These are phyloP conservation scores for Halcyon smyrnensis DNA, from an alignment of 2,797 vertebrate species.

Conservation along the genomic window DNA sequence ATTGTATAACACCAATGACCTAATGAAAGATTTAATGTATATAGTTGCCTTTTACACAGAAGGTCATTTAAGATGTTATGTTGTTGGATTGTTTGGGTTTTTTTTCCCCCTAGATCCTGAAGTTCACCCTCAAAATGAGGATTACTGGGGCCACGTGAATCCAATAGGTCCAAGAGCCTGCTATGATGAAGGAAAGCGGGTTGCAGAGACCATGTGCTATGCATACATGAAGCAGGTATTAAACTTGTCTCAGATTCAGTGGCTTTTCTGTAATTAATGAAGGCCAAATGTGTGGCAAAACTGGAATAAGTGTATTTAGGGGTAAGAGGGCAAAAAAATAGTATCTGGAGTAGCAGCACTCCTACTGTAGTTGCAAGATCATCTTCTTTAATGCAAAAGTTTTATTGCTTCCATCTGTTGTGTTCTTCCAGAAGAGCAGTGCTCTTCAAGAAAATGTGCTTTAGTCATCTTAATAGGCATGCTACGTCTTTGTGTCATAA, in stretches of 20 bases:
- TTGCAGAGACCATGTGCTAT: constrained; percentile 99
- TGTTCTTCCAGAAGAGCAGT: neutral
- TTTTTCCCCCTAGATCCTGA: constrained; percentile 86
- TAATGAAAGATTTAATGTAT: neutral
- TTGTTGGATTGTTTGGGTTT: neutral
- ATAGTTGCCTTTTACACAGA: neutral
- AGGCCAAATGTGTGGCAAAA: neutral
- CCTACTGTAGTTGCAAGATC: neutral
- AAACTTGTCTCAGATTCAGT: neutral
- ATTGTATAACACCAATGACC: neutral
- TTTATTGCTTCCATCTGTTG: neutral
- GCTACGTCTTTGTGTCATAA: neutral
- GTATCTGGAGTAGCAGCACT: neutral
- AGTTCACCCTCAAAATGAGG: constrained; percentile 97
- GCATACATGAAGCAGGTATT: constrained; percentile 99
- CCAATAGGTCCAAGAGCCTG: constrained; percentile 97
- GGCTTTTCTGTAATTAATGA: constrained; percentile 34
- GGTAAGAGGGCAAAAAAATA: neutral
- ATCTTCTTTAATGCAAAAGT: neutral
- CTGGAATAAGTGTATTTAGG: neutral
- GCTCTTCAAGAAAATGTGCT: neutral
- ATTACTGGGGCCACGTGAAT: constrained; percentile 99
- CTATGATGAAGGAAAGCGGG: constrained; percentile 97
- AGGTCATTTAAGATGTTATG: neutral
- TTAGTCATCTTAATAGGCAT: neutral